These are phyloP conservation scores for Drosophila ironensis DNA, from an alignment of 1,140 invertebrate genomes.

Conservation along the genomic window DNA sequence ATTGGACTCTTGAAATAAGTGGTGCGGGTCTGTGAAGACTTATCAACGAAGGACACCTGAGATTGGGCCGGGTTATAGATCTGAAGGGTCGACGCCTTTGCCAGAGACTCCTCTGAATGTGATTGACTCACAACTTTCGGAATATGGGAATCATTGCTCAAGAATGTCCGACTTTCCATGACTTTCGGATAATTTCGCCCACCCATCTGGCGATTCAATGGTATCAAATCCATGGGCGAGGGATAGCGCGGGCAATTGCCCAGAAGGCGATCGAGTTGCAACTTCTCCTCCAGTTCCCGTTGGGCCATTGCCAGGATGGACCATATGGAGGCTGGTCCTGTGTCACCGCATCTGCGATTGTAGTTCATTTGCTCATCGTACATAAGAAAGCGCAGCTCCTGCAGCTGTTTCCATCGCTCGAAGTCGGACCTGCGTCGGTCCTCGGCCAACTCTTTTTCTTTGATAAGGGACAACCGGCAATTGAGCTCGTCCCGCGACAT, in stretches of 20 bases:
- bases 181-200: background rate
- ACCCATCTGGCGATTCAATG: background rate
- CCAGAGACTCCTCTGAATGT: background rate
- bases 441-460: background rate
- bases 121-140: too few relatives aligned
- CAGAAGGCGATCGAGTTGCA: slow-evolving; percentile 22
- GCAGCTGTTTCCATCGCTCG: slow-evolving; percentile 46
- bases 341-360: background rate
- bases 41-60: too few relatives aligned
- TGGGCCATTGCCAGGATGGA: slow-evolving; percentile 41
- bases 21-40: background rate
- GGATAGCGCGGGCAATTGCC: slow-evolving; percentile 34
- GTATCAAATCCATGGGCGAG: slow-evolving; percentile 49
- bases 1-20: background rate
- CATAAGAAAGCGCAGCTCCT: slow-evolving; percentile 43
- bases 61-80: background rate
- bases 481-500: slow-evolving; percentile 25
- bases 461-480: background rate
- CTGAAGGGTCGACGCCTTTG: background rate
- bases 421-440: slow-evolving; percentile 4
- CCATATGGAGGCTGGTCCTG: slow-evolving; percentile 39
- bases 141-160: too few relatives aligned
- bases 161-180: background rate
- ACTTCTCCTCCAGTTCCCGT: slow-evolving; percentile 25
- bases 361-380: slow-evolving; percentile 51